phyloP scores from a whole-genome alignment of 2,113 vertebrate species.

The Alaudala cheleensis region DNA sequence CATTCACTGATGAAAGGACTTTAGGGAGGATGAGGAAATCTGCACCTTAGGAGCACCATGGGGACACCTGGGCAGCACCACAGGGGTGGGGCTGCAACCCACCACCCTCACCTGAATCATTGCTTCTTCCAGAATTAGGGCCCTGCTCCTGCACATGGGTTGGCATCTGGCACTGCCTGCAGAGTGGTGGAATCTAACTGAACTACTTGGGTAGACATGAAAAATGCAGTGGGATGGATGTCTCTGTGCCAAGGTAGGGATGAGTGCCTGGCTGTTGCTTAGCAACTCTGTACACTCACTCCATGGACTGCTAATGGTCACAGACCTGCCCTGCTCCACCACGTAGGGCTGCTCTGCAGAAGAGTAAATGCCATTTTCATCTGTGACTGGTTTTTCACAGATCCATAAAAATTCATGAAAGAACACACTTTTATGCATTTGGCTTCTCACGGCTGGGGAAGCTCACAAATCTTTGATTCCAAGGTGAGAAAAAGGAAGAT shows the following conservation, averaged over 20 bases:
- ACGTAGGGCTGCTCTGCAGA: not conserved
- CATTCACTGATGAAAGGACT: not conserved
- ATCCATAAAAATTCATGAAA: not conserved
- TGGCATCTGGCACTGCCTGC: not conserved
- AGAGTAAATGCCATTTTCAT: not conserved
- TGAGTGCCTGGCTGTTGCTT: not conserved
- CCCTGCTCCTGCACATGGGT: fast-evolving
- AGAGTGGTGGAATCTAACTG: not conserved
- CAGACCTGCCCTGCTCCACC: not conserved
- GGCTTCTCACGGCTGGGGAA: not conserved
- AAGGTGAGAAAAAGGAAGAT: not conserved
- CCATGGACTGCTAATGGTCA: not conserved
- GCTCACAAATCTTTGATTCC: not conserved
- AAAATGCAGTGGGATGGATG: not conserved
- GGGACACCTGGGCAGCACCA: not conserved
- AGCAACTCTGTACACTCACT: not conserved
- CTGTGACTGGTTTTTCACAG: not conserved
- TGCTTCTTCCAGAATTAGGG: fast-evolving
- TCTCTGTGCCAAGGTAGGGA: not conserved
- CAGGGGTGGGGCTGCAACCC: not conserved
- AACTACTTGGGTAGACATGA: not conserved
- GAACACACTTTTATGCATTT: not conserved
- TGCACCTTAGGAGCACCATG: not conserved
- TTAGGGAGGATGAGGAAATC: not conserved
- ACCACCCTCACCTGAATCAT: not conserved